Evolutionary conservation across 2,888 invertebrate species (phyloP).

Genomic region (Cacoxenus indagator): DNA sequence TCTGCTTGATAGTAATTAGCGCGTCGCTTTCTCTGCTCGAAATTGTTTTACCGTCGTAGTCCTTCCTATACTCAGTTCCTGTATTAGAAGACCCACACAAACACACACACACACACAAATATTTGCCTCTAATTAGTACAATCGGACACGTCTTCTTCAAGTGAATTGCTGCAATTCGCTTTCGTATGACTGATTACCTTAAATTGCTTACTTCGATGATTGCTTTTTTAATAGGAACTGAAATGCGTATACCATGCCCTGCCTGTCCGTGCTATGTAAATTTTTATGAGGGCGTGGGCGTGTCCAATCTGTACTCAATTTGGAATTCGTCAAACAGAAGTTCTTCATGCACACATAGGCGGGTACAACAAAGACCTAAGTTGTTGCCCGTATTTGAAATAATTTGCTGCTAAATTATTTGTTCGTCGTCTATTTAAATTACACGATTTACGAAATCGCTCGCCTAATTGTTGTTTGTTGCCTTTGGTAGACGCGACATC

Average conservation of each 20-base stretch:
- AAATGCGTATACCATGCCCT: neutral
- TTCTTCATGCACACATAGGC: neutral
- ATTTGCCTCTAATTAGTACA: conserved; percentile 14
- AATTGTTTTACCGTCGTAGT: too few species aligned
- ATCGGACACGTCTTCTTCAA: conserved; percentile 10
- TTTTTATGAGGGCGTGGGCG: neutral
- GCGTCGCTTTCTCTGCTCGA: neutral
- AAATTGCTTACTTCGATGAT: neutral
- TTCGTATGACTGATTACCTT: neutral
- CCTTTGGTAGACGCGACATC: too few species aligned
- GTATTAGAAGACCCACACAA: neutral
- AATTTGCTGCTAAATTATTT: neutral
- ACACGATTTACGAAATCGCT: neutral
- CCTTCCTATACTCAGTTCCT: too few species aligned
- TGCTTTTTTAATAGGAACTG: too few species aligned
- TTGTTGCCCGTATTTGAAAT: neutral
- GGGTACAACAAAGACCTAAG: neutral
- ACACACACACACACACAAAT: neutral
- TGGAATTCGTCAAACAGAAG: neutral
- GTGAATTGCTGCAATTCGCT: neutral
- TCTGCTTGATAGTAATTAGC: neutral
- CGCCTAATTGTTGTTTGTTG: neutral
- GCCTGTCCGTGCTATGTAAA: neutral
- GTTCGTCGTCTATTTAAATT: neutral
- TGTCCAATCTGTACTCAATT: neutral